Evolutionary conservation across 2,797 vertebrate genomes (phyloP).

Genomic region (Microctenopoma stevenorrisi): DNA sequence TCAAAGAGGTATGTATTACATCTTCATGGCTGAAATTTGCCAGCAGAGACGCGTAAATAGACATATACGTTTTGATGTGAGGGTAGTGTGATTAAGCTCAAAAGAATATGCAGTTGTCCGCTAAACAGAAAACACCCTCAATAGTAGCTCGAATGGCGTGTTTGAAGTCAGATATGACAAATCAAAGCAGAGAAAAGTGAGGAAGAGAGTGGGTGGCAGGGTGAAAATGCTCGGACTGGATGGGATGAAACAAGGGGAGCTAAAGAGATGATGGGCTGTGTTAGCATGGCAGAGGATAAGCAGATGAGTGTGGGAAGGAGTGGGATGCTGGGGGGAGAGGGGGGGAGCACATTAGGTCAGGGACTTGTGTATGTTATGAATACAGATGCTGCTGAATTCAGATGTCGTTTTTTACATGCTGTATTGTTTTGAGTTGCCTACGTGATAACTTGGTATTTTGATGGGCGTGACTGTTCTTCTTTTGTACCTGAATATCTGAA

Average conservation of each 20-base stretch:
- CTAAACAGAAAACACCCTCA: constrained; percentile 41
- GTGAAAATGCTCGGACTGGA: constrained; percentile 42
- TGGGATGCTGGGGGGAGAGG: constrained; percentile 50
- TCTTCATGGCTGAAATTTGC: constrained; percentile 16
- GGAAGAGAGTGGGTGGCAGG: constrained; percentile 55
- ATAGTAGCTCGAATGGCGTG: constrained; percentile 22
- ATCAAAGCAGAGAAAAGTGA: constrained; percentile 42
- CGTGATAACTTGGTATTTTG: constrained; percentile 5
- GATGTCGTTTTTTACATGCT: constrained; percentile 20
- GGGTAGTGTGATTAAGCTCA: constrained; percentile 29
- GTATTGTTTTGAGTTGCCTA: constrained; percentile 8
- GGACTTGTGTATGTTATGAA: constrained; percentile 40
- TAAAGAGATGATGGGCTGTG: constrained; percentile 52
- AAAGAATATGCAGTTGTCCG: constrained; percentile 27
- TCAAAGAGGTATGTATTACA: constrained; percentile 90
- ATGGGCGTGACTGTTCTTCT: neutral
- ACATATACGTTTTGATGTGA: constrained; percentile 21
- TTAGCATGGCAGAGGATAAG: constrained; percentile 51
- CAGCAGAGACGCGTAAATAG: constrained; percentile 11
- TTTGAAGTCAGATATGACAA: constrained; percentile 38
- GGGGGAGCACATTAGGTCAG: constrained; percentile 54
- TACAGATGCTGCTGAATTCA: constrained; percentile 39
- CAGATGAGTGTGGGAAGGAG: constrained; percentile 69
- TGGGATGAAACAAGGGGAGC: constrained; percentile 48
- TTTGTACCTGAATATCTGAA: constrained; percentile 6